Percentiles rank a stretch among this genome's conserved stretches.
phyloP scores from a whole-genome alignment of 2,888 invertebrate genomes.

The Nysson spinosus region DNA sequence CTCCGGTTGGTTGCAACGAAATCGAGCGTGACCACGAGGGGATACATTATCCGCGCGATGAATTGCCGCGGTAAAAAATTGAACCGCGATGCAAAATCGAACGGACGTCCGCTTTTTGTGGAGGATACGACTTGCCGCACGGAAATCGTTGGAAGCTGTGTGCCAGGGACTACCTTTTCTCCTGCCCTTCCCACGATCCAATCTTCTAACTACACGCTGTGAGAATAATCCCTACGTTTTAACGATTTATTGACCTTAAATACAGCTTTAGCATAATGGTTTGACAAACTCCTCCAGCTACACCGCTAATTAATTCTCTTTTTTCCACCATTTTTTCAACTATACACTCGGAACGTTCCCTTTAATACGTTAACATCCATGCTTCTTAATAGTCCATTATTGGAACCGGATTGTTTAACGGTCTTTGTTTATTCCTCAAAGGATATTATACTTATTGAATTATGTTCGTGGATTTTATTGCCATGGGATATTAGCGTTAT shows the following conservation, averaged over 20 bases:
- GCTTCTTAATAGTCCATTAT: too few relatives aligned
- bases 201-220: conserved; percentile 9
- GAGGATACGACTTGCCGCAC: conserved; percentile 26
- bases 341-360: too few relatives aligned
- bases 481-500: too few relatives aligned
- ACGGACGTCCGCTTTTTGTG: conserved; percentile 41
- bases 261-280: too few relatives aligned
- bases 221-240: conserved; percentile 7
- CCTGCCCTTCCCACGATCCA: conserved; percentile 35
- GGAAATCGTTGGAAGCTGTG: conserved; percentile 37
- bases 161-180: conserved; percentile 5
- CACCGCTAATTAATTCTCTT: too few relatives aligned
- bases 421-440: too few relatives aligned
- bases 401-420: too few relatives aligned
- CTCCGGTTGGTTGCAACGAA: conserved; percentile 40
- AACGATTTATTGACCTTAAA: conserved; percentile 17
- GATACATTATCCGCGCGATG: conserved; percentile 43
- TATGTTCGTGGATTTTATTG: too few relatives aligned
- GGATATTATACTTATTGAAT: too few relatives aligned
- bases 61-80: conserved; percentile 37
- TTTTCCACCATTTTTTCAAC: too few relatives aligned
- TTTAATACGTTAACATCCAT: too few relatives aligned
- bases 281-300: too few relatives aligned
- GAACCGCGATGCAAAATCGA: conserved; percentile 44
- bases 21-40: conserved; percentile 58